These are phyloP conservation scores for Atractosteus spatula DNA, from an alignment of 2,113 vertebrate genomes.

Conservation along the genomic window DNA sequence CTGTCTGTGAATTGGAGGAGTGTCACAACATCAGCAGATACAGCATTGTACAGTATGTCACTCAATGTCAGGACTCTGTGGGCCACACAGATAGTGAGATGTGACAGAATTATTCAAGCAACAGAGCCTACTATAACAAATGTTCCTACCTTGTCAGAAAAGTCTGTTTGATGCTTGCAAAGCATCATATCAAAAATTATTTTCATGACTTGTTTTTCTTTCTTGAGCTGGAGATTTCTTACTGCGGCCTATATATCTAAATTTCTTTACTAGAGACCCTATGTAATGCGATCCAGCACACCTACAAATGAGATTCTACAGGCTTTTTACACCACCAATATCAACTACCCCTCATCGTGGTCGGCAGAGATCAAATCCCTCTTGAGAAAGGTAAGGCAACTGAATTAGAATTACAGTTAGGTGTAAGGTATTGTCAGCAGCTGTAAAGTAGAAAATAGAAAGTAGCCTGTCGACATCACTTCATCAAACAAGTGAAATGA, in stretches of 20 bases:
- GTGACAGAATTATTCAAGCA: background rate
- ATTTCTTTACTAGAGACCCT: constrained; percentile 77
- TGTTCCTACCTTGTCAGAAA: background rate
- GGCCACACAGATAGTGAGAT: background rate
- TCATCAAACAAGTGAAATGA: no score
- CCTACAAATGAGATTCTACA: constrained; percentile 78
- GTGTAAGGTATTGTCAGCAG: no score
- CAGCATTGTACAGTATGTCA: background rate
- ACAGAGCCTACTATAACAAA: background rate
- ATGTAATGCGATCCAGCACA: constrained; percentile 81
- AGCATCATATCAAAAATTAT: no score
- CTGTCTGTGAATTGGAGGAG: background rate
- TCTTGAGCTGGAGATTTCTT: background rate
- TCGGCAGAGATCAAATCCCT: constrained; percentile 81
- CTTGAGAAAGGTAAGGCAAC: constrained; percentile 76
- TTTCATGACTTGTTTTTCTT: no score
- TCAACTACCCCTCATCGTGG: constrained; percentile 83
- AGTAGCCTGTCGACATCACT: no score
- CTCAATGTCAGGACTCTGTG: background rate
- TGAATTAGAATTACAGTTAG: no score
- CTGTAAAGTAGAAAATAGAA: no score
- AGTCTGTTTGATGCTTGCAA: no score
- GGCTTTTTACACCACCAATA: constrained; percentile 74
- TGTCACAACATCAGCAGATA: background rate
- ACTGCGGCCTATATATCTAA: background rate